A percentile compares a stretch with the other conserved stretches of the same genome.
phyloP scores from a whole-genome alignment of 1,140 invertebrate species.

The Leptonema lineaticorne region DNA sequence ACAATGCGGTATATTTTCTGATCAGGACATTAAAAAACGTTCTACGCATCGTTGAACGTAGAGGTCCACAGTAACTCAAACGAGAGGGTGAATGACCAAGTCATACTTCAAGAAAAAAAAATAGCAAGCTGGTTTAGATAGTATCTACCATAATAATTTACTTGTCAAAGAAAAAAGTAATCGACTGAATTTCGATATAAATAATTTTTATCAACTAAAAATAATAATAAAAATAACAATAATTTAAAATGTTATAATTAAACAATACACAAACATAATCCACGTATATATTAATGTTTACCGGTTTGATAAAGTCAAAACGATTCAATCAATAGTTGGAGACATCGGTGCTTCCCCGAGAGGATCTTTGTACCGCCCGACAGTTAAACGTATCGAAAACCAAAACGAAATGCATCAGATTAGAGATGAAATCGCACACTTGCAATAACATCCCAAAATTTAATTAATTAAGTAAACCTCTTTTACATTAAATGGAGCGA shows the following conservation, averaged over 20 bases:
- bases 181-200: no score
- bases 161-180: not conserved
- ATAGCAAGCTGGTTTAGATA: not conserved
- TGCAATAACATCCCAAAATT: not conserved
- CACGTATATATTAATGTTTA: no score
- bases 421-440: not conserved
- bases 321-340: constrained; percentile 34
- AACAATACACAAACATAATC: no score
- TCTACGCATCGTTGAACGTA: no score
- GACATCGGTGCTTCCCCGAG: constrained; percentile 31
- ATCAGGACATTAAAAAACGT: no score
- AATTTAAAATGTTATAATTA: no score
- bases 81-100: constrained; percentile 1
- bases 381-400: not conserved
- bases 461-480: no score
- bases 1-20: no score
- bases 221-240: no score
- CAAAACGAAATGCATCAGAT: not conserved
- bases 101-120: not conserved
- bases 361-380: not conserved
- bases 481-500: no score
- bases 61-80: not conserved
- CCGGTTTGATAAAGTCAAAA: not conserved
- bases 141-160: not conserved
- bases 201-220: no score